A percentile compares a stretch with the other conserved stretches of the same genome.
These are phyloP conservation scores for Synchiropus splendidus DNA, from an alignment of 2,113 vertebrate genomes.

Conservation along the genomic window DNA sequence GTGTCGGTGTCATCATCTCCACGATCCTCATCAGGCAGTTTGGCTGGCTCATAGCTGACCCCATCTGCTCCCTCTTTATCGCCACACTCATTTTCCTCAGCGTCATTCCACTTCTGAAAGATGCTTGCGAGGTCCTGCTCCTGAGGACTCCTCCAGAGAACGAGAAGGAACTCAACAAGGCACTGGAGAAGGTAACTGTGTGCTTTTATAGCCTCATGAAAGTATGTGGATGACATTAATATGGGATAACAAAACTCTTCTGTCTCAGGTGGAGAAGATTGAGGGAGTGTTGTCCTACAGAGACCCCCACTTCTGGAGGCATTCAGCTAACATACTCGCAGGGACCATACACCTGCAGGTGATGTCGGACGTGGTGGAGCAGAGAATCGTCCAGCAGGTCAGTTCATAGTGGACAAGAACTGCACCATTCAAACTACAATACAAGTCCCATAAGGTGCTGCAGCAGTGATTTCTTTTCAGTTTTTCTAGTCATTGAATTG, in stretches of 20 bases:
- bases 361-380: constrained; percentile 86
- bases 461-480: no score
- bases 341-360: constrained; percentile 96
- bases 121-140: constrained; percentile 88
- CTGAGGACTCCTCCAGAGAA: constrained; percentile 79
- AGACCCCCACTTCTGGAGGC: constrained; percentile 96
- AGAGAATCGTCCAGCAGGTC: constrained; percentile 93
- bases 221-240: background rate
- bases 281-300: constrained; percentile 93
- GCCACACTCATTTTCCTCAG: constrained; percentile 91
- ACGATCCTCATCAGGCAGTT: constrained; percentile 96
- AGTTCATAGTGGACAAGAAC: no score
- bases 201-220: no score
- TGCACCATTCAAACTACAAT: background rate
- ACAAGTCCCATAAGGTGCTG: background rate
- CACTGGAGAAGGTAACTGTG: constrained; percentile 83
- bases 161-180: constrained; percentile 83
- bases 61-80: constrained; percentile 96
- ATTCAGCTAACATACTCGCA: constrained; percentile 84
- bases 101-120: constrained; percentile 90
- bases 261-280: constrained; percentile 87
- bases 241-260: background rate
- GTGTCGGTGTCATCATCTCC: constrained; percentile 93
- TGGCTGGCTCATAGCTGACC: constrained; percentile 95
- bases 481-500: no score